Evolutionary conservation across 2,888 invertebrate genomes (phyloP).

Genomic region (Polyommatus icarus): DNA sequence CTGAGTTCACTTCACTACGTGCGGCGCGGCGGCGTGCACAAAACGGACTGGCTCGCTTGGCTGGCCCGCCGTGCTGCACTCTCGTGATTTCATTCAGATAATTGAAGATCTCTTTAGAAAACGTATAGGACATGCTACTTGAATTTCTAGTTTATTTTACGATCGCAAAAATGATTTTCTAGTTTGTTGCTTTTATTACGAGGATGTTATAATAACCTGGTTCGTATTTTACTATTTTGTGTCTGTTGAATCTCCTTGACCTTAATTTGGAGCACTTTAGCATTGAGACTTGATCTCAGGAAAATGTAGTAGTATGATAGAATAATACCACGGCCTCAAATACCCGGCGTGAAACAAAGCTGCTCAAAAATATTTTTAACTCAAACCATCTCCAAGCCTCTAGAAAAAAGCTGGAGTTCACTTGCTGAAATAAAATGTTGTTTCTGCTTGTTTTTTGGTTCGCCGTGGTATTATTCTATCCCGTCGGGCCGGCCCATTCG

Average conservation of each 20-base stretch:
- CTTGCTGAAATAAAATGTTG: too few species aligned
- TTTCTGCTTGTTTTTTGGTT: too few species aligned
- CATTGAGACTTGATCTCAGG: background rate
- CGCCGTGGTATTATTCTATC: too few species aligned
- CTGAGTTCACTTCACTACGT: background rate
- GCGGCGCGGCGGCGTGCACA: background rate
- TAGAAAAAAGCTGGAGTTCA: background rate
- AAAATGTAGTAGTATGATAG: background rate
- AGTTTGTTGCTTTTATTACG: background rate
- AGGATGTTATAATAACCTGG: background rate
- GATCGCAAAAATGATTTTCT: constrained; percentile 1
- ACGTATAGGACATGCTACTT: constrained; percentile 64
- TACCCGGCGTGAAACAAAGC: too few species aligned
- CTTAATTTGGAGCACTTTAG: background rate
- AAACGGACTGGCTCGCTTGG: background rate
- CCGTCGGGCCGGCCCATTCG: too few species aligned
- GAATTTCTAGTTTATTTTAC: constrained; percentile 32
- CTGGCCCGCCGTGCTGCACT: constrained; percentile 25
- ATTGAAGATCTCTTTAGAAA: constrained; percentile 69
- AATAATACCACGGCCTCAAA: too few species aligned
- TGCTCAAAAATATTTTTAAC: too few species aligned
- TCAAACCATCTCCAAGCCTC: background rate
- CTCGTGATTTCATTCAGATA: constrained; percentile 49
- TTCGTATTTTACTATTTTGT: background rate
- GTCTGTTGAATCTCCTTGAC: background rate